Base-by-base conservation (phyloP, 2,888 invertebrate genomes). In the Rhaphigaster nebulosa region DNA sequence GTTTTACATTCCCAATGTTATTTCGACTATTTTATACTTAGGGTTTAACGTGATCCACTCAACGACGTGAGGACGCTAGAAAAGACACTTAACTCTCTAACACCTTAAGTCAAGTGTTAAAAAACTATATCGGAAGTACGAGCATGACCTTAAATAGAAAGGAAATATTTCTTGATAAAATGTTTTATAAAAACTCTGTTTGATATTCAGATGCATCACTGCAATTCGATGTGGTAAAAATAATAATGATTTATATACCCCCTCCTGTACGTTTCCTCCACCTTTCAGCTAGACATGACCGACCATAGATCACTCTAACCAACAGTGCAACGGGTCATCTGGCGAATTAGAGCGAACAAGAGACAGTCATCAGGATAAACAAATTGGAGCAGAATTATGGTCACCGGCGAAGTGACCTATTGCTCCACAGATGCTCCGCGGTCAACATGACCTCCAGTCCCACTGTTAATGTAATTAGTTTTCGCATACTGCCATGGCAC, bases 401-500 rank as follows among this genome's bases (percentile, higher is more conserved):
- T 20, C 41, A 13, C 41, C 8, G 41, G 20, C 38, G 34, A 8
- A 26, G 23, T 80, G 41, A 84, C 45, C 45, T 45, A 84, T 45
- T 26, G 84, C n/a, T 1, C 26, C 34, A 45, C 26, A 84, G 41
- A 84, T 84, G 84, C 20, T 45, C 45, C 1, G 84, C 45, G 45
- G 84, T 76, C 70, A 76, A 76, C 70, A 76, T 38, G 34, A 76
- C 34, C 70, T 34, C 70, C 34, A 76, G 34, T 76, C 70, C 38
- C 34, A 38, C 38, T 76, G 84, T n/a, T 45, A 80, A 84, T 84
- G 84, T 45, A 45, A 84, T 84, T n/a, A 84, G 45, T 84, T 84
- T 84, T 84, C 45, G 84, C 84, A 84, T 84, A 45, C 84, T 50
- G 41, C n/a, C 45, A 10, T 41, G 84, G 84, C 45, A 41, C 45